These are phyloP conservation scores for Cephonodes hylas DNA, from an alignment of 2,888 invertebrate genomes.

Conservation along the genomic window DNA sequence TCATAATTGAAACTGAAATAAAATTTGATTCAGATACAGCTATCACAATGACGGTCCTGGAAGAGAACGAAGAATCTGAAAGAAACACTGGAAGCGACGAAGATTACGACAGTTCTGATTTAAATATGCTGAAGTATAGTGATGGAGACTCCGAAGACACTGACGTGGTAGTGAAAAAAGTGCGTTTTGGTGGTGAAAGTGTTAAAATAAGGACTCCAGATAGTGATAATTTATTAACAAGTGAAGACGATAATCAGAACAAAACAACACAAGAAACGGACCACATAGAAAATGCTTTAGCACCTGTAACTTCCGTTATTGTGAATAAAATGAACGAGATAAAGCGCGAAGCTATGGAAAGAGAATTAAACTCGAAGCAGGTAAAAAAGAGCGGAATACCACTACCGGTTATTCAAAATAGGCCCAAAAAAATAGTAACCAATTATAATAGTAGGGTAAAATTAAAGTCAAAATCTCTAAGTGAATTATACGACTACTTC, in stretches of 20 bases:
- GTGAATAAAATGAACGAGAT: conserved; percentile 60
- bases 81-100: conserved; percentile 69
- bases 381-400: conserved; percentile 69
- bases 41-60: conserved; percentile 91
- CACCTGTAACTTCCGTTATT: conserved; percentile 45
- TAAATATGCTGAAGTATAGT: conserved; percentile 81
- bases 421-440: conserved; percentile 33
- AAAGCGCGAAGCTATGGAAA: conserved; percentile 54
- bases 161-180: conserved; percentile 83
- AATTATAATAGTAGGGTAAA: conserved; percentile 60
- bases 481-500: conserved; percentile 74
- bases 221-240: conserved; percentile 85
- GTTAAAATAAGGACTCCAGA: conserved; percentile 93
- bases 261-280: conserved; percentile 34
- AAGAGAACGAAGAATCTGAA: conserved; percentile 82
- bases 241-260: conserved; percentile 73
- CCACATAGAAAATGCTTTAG: conserved; percentile 42
- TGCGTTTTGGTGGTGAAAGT: conserved; percentile 92
- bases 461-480: conserved; percentile 73
- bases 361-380: conserved; percentile 39
- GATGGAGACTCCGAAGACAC: conserved; percentile 83
- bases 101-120: conserved; percentile 70
- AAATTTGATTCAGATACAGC: conserved; percentile 90
- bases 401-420: conserved; percentile 63
- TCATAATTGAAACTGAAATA: conserved; percentile 91